These are phyloP conservation scores for Nasonia longicornis DNA, from an alignment of 1,140 invertebrate species.

Conservation along the genomic window DNA sequence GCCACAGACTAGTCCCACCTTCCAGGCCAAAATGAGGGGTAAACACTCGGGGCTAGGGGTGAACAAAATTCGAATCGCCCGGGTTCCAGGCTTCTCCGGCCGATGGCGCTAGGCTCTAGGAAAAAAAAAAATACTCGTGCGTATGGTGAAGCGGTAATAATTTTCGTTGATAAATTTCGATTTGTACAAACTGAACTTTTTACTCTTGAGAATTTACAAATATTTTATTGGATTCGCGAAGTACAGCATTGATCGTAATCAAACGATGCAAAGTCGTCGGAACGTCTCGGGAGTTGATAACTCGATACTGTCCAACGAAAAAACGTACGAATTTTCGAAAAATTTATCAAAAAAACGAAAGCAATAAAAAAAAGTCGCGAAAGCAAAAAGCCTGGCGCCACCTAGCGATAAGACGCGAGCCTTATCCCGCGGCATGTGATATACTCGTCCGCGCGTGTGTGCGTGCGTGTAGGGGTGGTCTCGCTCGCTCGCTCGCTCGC, in stretches of 20 bases:
- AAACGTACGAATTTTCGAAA: neutral
- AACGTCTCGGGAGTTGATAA: no score
- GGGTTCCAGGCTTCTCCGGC: constrained; percentile 53
- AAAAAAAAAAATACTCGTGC: neutral
- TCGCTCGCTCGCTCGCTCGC: neutral
- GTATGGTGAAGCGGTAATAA: neutral
- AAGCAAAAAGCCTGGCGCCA: constrained; percentile 53
- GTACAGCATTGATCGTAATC: no score
- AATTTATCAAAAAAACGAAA: neutral
- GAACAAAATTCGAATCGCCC: constrained; percentile 56
- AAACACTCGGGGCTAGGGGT: constrained; percentile 55
- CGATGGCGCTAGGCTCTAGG: constrained; percentile 57
- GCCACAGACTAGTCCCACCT: constrained; percentile 62
- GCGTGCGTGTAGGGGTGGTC: neutral
- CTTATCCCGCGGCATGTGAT: neutral
- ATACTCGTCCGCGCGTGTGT: neutral
- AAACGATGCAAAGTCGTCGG: no score
- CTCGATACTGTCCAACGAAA: no score
- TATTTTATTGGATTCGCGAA: no score
- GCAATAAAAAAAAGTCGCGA: neutral
- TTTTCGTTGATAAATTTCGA: neutral
- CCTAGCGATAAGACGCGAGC: constrained; percentile 50
- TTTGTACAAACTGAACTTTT: neutral
- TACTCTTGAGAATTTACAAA: neutral
- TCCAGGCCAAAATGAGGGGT: constrained; percentile 50